Base-by-base conservation (phyloP, 1,140 invertebrate species). In the Drosophila arizonae region DNA sequence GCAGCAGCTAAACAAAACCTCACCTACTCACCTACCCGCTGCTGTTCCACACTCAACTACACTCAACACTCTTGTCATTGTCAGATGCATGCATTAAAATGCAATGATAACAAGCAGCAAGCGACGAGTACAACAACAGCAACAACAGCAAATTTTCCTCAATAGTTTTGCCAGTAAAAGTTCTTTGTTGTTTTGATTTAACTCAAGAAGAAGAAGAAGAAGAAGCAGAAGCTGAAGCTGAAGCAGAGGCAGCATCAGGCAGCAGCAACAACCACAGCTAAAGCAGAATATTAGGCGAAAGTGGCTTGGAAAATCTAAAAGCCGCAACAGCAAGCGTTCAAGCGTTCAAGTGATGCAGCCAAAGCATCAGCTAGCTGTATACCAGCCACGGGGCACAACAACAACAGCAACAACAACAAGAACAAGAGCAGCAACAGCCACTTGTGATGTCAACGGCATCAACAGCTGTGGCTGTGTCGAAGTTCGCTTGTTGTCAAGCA, bases 1-100 rank as follows among this genome's bases (percentile, higher is more conserved):
- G 15, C 8, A 39, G 36, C 36, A 46, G 51, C 60, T 45, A 21
- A 28, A 36, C 58, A 52, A 52, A 6, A 9, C 15, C 43, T n/a
- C 52, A n/a, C n/a, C 33, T 33, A 9, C 46, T 52, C 30, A 8
- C 36, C 10, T 1, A 17, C 26, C 10, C 28, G 28, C 6, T 30
- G 21, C 41, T 58, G 24, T n/a, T 17, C 43, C 65, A n/a, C 43
- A 21, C 24, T 33, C 56, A 30, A 13, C 17, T 45, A 48, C 45
- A 24, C 46, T 75, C 50, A 28, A 26, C 15, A 21, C 64, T 62
- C 63, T 64, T 78, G 82, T 64, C 69, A 72, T 76, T 81, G 82
- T 86, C 81, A 86, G 81, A 58, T 78, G 80, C 81, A 86, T 68
- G 77, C 82, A 86, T 86, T 86, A 76, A 86, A 87, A 86, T 87